Conservation (phyloP, 2,888 invertebrate genomes). For the Trilocha varians region DNA sequence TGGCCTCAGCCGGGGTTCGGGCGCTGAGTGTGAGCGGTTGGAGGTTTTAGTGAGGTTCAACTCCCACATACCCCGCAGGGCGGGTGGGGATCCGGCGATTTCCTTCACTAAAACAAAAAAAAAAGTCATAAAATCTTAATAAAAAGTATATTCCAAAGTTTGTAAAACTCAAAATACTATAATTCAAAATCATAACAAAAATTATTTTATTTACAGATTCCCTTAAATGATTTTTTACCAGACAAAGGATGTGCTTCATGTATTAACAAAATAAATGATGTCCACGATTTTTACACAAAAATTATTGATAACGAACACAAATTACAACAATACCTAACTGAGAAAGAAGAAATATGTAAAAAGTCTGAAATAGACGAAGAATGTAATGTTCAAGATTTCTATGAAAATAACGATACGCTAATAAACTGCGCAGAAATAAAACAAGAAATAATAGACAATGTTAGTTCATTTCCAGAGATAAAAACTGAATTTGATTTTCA, state of each 20-base stretch:
- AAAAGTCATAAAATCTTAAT: too few relatives aligned
- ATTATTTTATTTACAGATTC: slow-evolving; percentile 27
- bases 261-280: slow-evolving; percentile 25
- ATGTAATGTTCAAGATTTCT: slow-evolving; percentile 14
- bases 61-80: too few relatives aligned
- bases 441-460: too few relatives aligned
- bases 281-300: slow-evolving; percentile 23
- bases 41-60: too few relatives aligned
- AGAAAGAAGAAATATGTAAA: too few relatives aligned
- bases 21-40: too few relatives aligned
- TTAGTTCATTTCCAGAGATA: not conserved
- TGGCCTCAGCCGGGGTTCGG: too few relatives aligned
- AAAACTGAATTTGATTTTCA: not conserved
- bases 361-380: too few relatives aligned
- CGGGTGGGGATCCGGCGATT: too few relatives aligned
- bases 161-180: not conserved
- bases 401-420: slow-evolving; percentile 5
- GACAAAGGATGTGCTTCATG: slow-evolving; percentile 32
- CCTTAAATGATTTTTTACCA: slow-evolving; percentile 24
- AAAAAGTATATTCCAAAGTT: not conserved
- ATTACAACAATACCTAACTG: slow-evolving; percentile 17
- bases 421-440: slow-evolving; percentile 7
- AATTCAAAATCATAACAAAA: not conserved
- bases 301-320: slow-evolving; percentile 29
- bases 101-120: too few relatives aligned